phyloP scores from a whole-genome alignment of 2,797 vertebrate genomes.

The Holocentrus rufus region DNA sequence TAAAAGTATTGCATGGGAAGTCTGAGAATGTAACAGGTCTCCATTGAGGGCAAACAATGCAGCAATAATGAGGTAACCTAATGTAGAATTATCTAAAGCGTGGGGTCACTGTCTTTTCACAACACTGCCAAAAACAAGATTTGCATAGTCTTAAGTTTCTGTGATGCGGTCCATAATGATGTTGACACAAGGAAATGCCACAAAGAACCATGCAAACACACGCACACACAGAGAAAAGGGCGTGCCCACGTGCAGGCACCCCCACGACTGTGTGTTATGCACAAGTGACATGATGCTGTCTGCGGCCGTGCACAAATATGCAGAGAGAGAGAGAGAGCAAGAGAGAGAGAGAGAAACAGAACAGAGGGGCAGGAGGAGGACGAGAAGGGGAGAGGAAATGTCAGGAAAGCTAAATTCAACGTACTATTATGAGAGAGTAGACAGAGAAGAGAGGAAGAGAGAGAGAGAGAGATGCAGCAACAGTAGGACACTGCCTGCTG shows the following conservation, averaged over 20 bases:
- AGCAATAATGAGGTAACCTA: slow-evolving; percentile 18
- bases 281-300: slow-evolving; percentile 54
- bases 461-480: neutral
- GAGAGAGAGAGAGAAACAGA: neutral
- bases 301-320: slow-evolving; percentile 43
- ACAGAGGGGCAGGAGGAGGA: neutral
- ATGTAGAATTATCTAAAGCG: slow-evolving; percentile 4
- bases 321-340: slow-evolving; percentile 1
- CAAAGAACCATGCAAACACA: slow-evolving; percentile 31
- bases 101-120: slow-evolving; percentile 13
- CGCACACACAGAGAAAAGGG: slow-evolving; percentile 21
- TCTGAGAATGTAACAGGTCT: slow-evolving; percentile 4
- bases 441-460: neutral
- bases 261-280: slow-evolving; percentile 45
- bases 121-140: slow-evolving; percentile 4
- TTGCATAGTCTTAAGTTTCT: slow-evolving; percentile 23
- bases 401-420: neutral
- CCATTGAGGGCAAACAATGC: neutral
- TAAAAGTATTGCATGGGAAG: neutral
- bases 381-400: slow-evolving; percentile 1
- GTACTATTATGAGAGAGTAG: neutral
- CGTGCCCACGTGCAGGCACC: slow-evolving; percentile 38
- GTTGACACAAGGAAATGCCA: slow-evolving; percentile 46
- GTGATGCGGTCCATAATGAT: slow-evolving; percentile 48
- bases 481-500: slow-evolving; percentile 31